Conservation (phyloP, 2,888 invertebrate species). For the Ecliptopera silaceata region DNA sequence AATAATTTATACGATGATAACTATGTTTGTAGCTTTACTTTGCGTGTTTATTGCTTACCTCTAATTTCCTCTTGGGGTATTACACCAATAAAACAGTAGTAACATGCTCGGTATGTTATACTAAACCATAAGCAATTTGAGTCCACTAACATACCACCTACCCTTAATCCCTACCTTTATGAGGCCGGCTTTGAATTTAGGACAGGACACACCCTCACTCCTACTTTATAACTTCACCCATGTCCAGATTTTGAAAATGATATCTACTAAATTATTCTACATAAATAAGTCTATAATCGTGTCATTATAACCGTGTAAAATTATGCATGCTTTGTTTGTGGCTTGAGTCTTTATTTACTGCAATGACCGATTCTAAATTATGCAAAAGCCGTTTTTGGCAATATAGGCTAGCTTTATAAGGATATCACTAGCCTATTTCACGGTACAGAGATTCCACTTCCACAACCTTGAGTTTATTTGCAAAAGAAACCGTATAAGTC, state of each 20-base stretch:
- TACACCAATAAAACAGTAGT: no score
- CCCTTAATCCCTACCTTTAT: slow-evolving; percentile 17
- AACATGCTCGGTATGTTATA: background rate
- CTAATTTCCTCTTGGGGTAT: no score
- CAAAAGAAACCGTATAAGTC: slow-evolving; percentile 27
- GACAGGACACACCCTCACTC: slow-evolving; percentile 11
- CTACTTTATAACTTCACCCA: slow-evolving; percentile 1
- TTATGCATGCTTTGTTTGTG: no score
- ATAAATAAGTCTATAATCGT: no score
- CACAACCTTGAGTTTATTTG: slow-evolving; percentile 24
- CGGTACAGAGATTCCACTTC: slow-evolving; percentile 8
- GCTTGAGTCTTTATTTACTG: no score
- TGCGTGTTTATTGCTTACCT: no score
- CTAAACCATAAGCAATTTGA: background rate
- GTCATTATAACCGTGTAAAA: no score
- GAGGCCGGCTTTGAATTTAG: slow-evolving; percentile 11
- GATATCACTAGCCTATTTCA: slow-evolving; percentile 13
- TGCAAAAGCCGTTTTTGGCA: background rate
- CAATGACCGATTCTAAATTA: background rate
- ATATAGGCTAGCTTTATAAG: background rate
- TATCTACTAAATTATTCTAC: no score
- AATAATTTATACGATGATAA: no score
- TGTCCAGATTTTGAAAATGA: slow-evolving; percentile 1
- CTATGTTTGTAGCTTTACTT: no score
- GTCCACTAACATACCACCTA: background rate